Percentiles rank a stretch among this genome's conserved stretches.
These are phyloP conservation scores for Pelosia muscerda DNA, from an alignment of 2,888 invertebrate species.

Conservation along the genomic window DNA sequence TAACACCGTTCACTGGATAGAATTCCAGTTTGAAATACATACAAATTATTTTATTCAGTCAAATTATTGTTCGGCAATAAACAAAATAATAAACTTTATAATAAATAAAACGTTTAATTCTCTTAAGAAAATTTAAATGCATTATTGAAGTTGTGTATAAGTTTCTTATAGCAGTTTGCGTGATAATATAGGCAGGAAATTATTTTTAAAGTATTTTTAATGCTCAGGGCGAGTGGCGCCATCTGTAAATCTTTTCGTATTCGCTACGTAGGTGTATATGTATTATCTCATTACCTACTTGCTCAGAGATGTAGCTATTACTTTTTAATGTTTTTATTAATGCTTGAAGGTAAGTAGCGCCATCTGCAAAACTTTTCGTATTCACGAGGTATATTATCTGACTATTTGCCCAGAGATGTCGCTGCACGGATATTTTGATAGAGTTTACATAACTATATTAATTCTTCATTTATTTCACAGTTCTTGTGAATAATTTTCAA, in stretches of 20 bases:
- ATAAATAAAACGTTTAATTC: no score
- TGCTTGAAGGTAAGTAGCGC: no score
- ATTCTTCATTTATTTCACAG: neutral
- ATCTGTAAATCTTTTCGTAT: neutral
- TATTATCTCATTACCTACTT: neutral
- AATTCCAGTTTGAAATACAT: neutral
- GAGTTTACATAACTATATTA: neutral
- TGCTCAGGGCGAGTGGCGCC: neutral
- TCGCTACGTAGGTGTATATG: no score
- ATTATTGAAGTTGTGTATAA: no score
- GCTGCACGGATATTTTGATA: neutral
- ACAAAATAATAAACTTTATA: neutral
- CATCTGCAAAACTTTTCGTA: neutral
- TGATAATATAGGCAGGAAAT: neutral
- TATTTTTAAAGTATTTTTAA: neutral
- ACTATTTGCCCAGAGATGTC: conserved; percentile 2
- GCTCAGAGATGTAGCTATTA: conserved; percentile 3
- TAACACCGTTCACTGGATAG: neutral
- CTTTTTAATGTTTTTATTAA: neutral
- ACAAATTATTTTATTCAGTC: conserved; percentile 5
- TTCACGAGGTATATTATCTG: neutral
- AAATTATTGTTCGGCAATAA: neutral
- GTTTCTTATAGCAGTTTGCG: neutral
- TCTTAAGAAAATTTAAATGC: no score
- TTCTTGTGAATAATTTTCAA: no score